A percentile compares a stretch with the other conserved stretches of the same genome.
phyloP scores from a whole-genome alignment of 2,888 invertebrate genomes.

The Leptopilina syphax region DNA sequence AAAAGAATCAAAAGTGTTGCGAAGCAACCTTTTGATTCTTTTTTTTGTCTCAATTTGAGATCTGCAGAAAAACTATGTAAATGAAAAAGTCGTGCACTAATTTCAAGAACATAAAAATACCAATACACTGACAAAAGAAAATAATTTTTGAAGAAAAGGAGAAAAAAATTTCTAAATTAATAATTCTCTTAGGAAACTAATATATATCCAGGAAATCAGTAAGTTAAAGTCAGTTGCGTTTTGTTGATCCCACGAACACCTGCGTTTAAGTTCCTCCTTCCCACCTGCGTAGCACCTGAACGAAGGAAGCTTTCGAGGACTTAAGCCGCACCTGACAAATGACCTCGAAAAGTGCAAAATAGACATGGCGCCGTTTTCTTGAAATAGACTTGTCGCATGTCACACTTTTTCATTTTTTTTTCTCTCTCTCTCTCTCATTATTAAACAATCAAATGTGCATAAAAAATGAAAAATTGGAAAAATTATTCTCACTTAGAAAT shows the following conservation, averaged over 20 bases:
- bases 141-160: neutral
- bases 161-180: neutral
- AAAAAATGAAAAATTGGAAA: neutral
- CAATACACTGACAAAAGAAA: neutral
- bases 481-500: no score
- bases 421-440: neutral
- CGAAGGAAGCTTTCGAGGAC: constrained; percentile 53
- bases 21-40: no score
- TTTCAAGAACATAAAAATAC: no score
- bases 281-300: constrained; percentile 71
- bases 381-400: neutral
- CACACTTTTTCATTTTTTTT: neutral
- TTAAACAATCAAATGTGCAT: neutral
- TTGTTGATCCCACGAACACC: constrained; percentile 62
- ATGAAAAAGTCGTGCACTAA: no score
- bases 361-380: constrained; percentile 24
- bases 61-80: no score
- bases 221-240: constrained; percentile 58
- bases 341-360: constrained; percentile 42
- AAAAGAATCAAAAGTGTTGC: no score
- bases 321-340: constrained; percentile 55
- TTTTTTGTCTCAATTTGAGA: no score
- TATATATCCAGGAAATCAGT: constrained; percentile 4
- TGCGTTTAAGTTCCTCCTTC: constrained; percentile 63
- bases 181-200: neutral